Percentiles rank a stretch among this genome's conserved stretches.
phyloP scores from a whole-genome alignment of 1,140 invertebrate genomes.

The Melitaea cinxia region DNA sequence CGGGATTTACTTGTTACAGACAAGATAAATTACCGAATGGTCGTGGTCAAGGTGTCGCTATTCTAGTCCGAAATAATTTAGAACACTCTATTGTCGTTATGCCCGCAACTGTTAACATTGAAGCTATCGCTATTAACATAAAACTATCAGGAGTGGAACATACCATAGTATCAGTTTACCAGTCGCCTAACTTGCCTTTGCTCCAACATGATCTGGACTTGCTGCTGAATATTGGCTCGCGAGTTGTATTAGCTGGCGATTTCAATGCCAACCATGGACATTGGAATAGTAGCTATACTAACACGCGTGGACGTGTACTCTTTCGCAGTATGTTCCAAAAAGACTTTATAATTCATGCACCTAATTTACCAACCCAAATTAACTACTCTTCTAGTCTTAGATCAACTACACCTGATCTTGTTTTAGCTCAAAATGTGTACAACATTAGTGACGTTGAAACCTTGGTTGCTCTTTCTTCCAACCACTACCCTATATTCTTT shows the following conservation, averaged over 20 bases:
- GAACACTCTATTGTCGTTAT: background rate
- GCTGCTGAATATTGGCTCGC: background rate
- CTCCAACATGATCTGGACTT: background rate
- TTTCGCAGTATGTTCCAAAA: background rate
- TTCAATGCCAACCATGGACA: slow-evolving; percentile 4
- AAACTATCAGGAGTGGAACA: background rate
- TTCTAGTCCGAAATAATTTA: background rate
- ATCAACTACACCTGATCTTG: background rate
- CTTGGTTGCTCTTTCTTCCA: slow-evolving; percentile 5
- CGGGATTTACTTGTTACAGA: background rate
- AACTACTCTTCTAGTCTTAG: background rate
- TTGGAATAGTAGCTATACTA: background rate
- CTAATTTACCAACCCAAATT: background rate
- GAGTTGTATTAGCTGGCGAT: background rate
- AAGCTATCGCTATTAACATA: background rate
- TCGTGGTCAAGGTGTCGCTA: slow-evolving; percentile 3
- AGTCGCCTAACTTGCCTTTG: slow-evolving; percentile 10
- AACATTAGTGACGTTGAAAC: background rate
- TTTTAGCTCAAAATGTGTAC: background rate
- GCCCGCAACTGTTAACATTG: background rate
- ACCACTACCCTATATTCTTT: background rate
- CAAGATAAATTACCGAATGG: background rate
- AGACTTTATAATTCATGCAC: slow-evolving; percentile 14
- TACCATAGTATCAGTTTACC: slow-evolving; percentile 5
- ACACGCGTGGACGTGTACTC: background rate